These are phyloP conservation scores for Equus przewalskii DNA, from an alignment of 2,113 vertebrate genomes.

Conservation along the genomic window DNA sequence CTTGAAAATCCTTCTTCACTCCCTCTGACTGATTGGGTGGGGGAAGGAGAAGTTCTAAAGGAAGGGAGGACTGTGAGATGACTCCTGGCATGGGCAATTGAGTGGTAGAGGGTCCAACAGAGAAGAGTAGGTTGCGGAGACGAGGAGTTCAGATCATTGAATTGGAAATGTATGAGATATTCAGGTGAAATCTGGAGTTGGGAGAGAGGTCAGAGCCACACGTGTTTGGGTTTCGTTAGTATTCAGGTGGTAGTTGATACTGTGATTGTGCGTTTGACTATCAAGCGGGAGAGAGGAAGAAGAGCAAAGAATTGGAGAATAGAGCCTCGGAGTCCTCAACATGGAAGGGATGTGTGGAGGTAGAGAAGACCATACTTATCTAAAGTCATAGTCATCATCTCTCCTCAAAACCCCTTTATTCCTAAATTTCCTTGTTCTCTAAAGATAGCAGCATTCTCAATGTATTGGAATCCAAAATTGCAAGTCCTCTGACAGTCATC, in stretches of 20 bases:
- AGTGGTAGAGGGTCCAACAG: not conserved
- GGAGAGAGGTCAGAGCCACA: not conserved
- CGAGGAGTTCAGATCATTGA: not conserved
- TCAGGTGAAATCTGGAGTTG: not conserved
- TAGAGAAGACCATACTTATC: not conserved
- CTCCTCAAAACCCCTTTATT: not conserved
- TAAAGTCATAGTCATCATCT: not conserved
- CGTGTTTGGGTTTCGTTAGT: not conserved
- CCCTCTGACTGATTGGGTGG: not conserved
- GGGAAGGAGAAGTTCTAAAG: not conserved
- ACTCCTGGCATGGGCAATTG: not conserved
- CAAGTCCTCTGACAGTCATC: not conserved
- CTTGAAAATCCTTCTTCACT: not conserved
- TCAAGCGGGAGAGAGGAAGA: not conserved
- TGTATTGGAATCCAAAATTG: not conserved
- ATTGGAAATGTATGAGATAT: not conserved
- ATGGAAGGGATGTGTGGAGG: too few relatives aligned
- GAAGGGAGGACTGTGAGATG: not conserved
- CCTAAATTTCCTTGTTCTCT: not conserved
- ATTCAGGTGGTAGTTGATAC: not conserved
- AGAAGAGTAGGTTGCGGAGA: not conserved
- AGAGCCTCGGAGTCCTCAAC: not conserved
- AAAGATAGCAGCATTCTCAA: not conserved
- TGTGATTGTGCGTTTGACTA: fast-evolving
- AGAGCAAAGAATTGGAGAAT: not conserved